Base-by-base conservation (phyloP, 2,113 vertebrate genomes). In the Caranx ignobilis region DNA sequence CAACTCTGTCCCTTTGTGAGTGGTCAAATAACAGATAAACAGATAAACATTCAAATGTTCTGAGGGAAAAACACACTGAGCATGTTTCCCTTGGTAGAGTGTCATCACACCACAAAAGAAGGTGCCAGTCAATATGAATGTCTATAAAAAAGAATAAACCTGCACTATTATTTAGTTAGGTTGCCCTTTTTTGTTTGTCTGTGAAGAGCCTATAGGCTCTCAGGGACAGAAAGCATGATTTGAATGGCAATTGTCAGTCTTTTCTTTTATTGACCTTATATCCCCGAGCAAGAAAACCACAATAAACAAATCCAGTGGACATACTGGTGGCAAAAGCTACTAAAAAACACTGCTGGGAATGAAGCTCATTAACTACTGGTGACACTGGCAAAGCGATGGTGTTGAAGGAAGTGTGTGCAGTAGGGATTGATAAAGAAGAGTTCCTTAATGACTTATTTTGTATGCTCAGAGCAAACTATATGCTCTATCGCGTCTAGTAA, bases 301-400 rank as follows among this genome's bases (percentile, higher is more conserved):
- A 85, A 75, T 81, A 86, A 89, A 90, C 83, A 89, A 89, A 87
- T 89, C 73, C 75, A 77, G 75, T 72, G 19, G 21, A 86, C 85
- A 84, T 71, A 52, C 70, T 87, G 65, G 57, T 69, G 11, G 3
- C 26, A 54, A 65, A 70, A 68, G 26, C n/a, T 31, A 39, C 39
- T 37, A 5, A 39, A 81, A 84, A 72, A 71, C 47, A 75, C 18
- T 60, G 81, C 26, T 59, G 35, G 31, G 34, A 66, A 48, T 60
- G 47, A 88, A 89, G 77, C 85, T 90, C 75, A 89, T 88, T 82
- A 87, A 77, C 77, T 62, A 43, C 35, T 63, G 60, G 60, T 82
- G 76, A 62, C 71, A 83, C 68, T 74, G 72, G 75, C 56, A 66
- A 52, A 71, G 63, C 12, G 2, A 52, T n/a, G 54, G 72, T 76